phyloP scores from a whole-genome alignment of 2,797 vertebrate species.

The Orestias chungarensis region DNA sequence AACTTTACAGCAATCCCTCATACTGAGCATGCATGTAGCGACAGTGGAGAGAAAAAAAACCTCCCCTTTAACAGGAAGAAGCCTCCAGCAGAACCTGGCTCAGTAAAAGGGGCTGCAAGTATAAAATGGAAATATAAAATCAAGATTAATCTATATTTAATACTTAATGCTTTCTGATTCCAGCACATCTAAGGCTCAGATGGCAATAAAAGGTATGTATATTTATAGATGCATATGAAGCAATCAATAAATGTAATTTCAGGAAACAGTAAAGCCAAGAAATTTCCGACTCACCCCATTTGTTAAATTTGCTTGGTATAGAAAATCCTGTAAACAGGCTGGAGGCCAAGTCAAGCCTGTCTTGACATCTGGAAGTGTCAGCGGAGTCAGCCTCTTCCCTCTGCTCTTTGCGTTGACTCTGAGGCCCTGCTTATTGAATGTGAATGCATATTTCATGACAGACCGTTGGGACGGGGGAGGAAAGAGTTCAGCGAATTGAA shows the following conservation, averaged over 20 bases:
- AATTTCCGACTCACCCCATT: not conserved
- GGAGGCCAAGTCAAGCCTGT: slow-evolving; percentile 24
- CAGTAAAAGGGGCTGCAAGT: too few species aligned
- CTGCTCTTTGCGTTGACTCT: slow-evolving; percentile 53
- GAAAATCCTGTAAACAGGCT: slow-evolving; percentile 35
- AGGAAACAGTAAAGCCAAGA: not conserved
- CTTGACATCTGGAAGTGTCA: slow-evolving; percentile 27
- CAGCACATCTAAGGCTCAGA: not conserved
- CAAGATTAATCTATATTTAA: too few species aligned
- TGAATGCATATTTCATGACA: slow-evolving; percentile 73
- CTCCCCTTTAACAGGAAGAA: too few species aligned
- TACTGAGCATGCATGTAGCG: too few species aligned
- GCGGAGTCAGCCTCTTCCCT: slow-evolving; percentile 37
- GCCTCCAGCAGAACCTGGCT: too few species aligned
- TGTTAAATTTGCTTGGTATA: slow-evolving; percentile 50
- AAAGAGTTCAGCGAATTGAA: slow-evolving; percentile 33
- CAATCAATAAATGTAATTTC: not conserved
- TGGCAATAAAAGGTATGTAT: not conserved
- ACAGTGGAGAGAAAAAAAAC: too few species aligned
- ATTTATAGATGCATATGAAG: not conserved
- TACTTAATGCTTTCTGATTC: too few species aligned
- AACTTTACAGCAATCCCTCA: too few species aligned
- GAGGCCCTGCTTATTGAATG: slow-evolving; percentile 58
- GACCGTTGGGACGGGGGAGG: slow-evolving; percentile 46
- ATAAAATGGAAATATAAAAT: too few species aligned